These are phyloP conservation scores for Eupithecia insigniata DNA, from an alignment of 2,888 invertebrate species.

Conservation along the genomic window DNA sequence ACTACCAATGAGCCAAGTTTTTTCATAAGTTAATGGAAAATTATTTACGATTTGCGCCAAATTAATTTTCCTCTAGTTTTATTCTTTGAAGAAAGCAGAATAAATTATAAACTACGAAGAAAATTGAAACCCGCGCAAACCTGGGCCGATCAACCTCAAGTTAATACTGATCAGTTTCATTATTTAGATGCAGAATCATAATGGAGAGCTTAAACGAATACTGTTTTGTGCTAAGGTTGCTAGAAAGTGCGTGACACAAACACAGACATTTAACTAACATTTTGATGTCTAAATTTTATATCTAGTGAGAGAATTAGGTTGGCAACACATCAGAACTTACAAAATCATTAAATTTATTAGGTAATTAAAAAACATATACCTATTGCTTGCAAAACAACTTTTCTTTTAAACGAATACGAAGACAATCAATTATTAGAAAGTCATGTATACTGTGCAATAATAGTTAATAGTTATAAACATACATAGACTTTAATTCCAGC, in stretches of 20 bases:
- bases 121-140: no score
- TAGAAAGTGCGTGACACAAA: conserved; percentile 9
- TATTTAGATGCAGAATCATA: neutral
- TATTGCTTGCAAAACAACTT: neutral
- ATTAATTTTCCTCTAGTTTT: no score
- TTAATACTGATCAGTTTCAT: neutral
- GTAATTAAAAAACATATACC: neutral
- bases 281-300: conserved; percentile 1
- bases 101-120: no score
- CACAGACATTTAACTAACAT: neutral
- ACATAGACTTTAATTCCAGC: neutral
- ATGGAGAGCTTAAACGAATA: neutral
- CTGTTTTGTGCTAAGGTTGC: neutral
- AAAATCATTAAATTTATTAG: neutral
- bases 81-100: no score
- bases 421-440: neutral
- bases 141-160: neutral
- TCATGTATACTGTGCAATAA: neutral
- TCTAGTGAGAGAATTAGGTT: conserved; percentile 7
- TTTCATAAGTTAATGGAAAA: no score
- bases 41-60: no score
- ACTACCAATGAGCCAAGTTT: no score
- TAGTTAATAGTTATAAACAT: neutral
- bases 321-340: conserved; percentile 12
- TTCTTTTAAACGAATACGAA: no score